Base-by-base conservation (phyloP, 1,140 invertebrate species). In the Drosophila pandora region DNA sequence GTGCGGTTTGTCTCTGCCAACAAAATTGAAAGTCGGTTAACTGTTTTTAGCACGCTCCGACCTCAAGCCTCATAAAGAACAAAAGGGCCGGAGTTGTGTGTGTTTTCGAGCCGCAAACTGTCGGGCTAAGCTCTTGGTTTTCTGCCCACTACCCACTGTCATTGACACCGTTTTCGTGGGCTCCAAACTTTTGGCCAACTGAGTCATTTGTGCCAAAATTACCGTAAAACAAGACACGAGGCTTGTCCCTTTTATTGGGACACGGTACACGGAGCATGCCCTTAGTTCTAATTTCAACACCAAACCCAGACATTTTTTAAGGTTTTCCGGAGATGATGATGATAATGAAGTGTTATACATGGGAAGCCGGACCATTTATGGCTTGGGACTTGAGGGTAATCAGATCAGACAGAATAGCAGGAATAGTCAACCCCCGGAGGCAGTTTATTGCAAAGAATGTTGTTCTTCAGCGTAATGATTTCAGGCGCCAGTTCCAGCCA, bases 11-110 rank as follows among this genome's bases (percentile, higher is more conserved):
- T 75, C 70, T 65, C 54, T 65, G 70, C 61, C 61, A 75, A 58
- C 94, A 93, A 93, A 69, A 69, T 69, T 69, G 67, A 69, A 69
- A 69, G 67, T 70, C 50, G 50, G 67, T 57, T 69, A 70, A 70
- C 67, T 70, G 67, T 69, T 57, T 69, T 57, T 57, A 49, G 64
- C 64, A 69, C 67, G 25, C 95, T 60, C 39, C 41, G 52, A 23
- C 32, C 95, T 55, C 39, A 55, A 56, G 30, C 13, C 47, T 25
- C 57, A 23, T 56, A 61, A 76, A 55, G 60, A 34, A 60, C 61
- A 47, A 50, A 25, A 21, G 17, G 28, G 37, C 22, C 54, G 28
- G 34, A 64, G 47, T 52, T 41, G 52, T 25, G 39, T 74, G 32
- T 12, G 7, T 54, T 54, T 50, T 43, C 13, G 52, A 45, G 37